These are phyloP conservation scores for Antigone vipio DNA, from an alignment of 2,113 vertebrate species.

Conservation along the genomic window DNA sequence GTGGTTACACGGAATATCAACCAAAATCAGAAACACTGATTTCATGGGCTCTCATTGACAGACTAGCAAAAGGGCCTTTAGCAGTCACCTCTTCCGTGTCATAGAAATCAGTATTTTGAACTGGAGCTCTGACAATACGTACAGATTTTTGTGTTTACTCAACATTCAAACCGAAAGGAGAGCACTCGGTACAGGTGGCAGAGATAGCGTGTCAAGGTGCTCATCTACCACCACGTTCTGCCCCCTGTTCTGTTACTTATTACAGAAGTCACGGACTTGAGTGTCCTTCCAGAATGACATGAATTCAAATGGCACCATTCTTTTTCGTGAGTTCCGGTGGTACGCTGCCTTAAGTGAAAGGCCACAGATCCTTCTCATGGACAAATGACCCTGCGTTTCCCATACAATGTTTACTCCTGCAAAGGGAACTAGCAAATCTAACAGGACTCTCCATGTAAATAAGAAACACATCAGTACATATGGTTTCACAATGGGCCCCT, in stretches of 20 bases:
- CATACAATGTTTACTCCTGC: neutral
- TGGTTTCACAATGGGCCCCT: neutral
- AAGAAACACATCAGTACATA: neutral
- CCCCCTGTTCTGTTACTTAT: neutral
- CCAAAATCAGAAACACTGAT: neutral
- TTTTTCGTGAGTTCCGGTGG: neutral
- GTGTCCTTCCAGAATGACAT: neutral
- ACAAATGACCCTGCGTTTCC: neutral
- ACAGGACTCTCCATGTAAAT: neutral
- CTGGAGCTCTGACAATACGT: neutral
- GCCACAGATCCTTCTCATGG: neutral
- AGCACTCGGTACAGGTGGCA: neutral
- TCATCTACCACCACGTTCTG: neutral
- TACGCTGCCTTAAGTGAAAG: neutral
- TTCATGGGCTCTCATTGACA: neutral
- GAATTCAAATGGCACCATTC: fast-evolving
- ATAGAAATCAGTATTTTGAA: neutral
- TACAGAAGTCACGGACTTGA: neutral
- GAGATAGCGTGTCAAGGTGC: neutral
- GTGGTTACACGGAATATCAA: neutral
- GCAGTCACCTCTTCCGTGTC: neutral
- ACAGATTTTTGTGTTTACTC: neutral
- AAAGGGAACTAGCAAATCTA: neutral
- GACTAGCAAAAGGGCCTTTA: neutral
- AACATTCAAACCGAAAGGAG: neutral